Evolutionary conservation across 1,140 invertebrate species (phyloP), one percentile per base, ranked within the genome.

Genomic region (Listronotus oregonensis): DNA sequence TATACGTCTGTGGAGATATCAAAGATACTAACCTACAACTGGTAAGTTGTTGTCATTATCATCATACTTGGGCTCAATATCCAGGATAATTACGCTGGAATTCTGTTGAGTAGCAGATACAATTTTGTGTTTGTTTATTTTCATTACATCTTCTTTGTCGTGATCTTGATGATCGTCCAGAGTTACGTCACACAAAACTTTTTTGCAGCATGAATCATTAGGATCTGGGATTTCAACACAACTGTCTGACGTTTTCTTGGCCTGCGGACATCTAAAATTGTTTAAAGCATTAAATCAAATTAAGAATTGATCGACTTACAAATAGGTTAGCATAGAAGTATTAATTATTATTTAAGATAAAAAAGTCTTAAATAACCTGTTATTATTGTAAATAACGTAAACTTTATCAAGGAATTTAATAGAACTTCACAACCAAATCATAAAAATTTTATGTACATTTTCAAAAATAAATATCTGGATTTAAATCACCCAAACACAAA

Each of bases 141-240:
- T 72, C 6, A 37, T 39, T 39, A 68, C 63, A 5, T 67, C 80
- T 2, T 73, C 71, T 10, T 84, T 85, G 50, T 73, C 70, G 3
- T 66, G 54, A 66, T 91, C 89, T 49, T 66, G 64, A 50, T 90
- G 86, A 67, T 87, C 88, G 61, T 89, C 86, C 9, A 90, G 80
- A 1, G 87, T 89, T 2, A 92, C 90, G 70, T 93, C 90, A 74
- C 93, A 95, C 0, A 92, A 80, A 50, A 92, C 88, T 65, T 92
- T 85, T 42, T 89, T 91, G 71, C 94, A 95, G 74, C 94, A 95
- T 0, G 87, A 77, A 76, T 96, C 93, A 12, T 87, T 86, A 6
- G 89, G 85, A 76, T 92, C 89, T 68, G 85, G 85, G 0, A 91
- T 83, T 71, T 87, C 86, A 12, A 90, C 84, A 73, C 91, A 93